Conservation (phyloP, 2,888 invertebrate species). For the Eudasyphora cyanicolor region DNA sequence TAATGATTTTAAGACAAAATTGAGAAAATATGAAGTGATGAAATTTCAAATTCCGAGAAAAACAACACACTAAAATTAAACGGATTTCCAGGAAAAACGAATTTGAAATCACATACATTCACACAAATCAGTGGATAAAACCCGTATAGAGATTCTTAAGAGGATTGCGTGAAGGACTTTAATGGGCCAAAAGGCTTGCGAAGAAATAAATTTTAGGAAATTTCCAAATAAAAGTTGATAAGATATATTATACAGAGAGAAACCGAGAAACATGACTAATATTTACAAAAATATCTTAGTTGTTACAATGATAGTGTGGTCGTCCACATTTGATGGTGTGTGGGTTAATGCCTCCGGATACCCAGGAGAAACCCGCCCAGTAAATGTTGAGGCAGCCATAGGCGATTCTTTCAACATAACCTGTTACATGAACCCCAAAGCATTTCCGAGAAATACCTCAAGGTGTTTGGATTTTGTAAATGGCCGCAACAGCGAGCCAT, state of each 20-base stretch:
- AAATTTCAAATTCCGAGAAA: conserved; percentile 67
- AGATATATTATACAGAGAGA: neutral
- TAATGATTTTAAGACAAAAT: neutral
- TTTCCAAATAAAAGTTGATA: conserved; percentile 1
- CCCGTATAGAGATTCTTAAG: neutral
- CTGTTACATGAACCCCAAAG: conserved; percentile 73
- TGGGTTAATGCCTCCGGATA: conserved; percentile 38
- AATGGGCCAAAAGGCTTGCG: conserved; percentile 11
- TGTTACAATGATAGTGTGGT: neutral
- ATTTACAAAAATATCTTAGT: conserved; percentile 20
- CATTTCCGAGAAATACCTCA: conserved; percentile 69
- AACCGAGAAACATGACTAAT: conserved; percentile 38
- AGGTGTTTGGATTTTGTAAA: conserved; percentile 70
- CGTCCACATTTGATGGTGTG: neutral
- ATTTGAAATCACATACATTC: conserved; percentile 48
- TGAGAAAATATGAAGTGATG: conserved; percentile 34
- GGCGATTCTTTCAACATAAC: conserved; percentile 74
- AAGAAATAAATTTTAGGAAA: neutral
- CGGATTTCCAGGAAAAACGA: conserved; percentile 67
- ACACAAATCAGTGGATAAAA: conserved; percentile 40
- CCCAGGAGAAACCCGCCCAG: conserved; percentile 73
- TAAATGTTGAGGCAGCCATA: conserved; percentile 70
- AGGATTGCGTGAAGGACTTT: conserved; percentile 34
- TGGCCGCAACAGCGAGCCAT: conserved; percentile 54
- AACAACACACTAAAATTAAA: conserved; percentile 66